Conservation (phyloP, 2,113 vertebrate species). For the Chaetops frenatus region DNA sequence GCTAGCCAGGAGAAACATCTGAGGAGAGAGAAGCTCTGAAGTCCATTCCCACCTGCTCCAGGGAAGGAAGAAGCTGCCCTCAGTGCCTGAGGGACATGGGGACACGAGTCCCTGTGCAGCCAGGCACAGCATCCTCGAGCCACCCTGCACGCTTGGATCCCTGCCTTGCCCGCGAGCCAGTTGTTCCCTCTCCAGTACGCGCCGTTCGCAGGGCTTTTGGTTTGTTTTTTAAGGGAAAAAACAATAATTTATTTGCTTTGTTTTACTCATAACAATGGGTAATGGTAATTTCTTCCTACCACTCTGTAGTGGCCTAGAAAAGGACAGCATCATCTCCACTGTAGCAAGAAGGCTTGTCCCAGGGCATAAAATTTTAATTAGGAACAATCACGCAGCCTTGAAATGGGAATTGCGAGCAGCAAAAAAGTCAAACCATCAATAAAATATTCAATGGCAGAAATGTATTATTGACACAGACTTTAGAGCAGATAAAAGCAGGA, state of each 20-base stretch:
- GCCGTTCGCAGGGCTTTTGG: background rate
- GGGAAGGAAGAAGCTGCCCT: background rate
- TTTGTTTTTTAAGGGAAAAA: background rate
- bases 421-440: constrained; percentile 64
- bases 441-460: constrained; percentile 68
- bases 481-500: background rate
- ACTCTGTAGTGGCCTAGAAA: constrained; percentile 51
- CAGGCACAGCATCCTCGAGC: background rate
- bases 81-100: accelerated
- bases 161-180: background rate
- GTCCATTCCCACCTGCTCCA: accelerated
- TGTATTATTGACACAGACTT: constrained; percentile 61
- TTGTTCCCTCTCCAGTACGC: background rate
- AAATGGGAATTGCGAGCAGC: constrained; percentile 58
- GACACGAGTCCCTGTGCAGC: accelerated
- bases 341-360: constrained; percentile 53
- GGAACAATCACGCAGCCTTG: constrained; percentile 61
- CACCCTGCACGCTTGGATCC: background rate
- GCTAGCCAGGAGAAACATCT: background rate
- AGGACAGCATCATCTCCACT: constrained; percentile 43
- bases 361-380: constrained; percentile 68
- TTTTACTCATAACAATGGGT: constrained; percentile 32
- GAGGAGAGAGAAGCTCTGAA: background rate
- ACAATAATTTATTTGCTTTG: constrained; percentile 37
- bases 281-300: constrained; percentile 36